Evolutionary conservation across 2,797 vertebrate species (phyloP).

Genomic region (Acanthis flammea): DNA sequence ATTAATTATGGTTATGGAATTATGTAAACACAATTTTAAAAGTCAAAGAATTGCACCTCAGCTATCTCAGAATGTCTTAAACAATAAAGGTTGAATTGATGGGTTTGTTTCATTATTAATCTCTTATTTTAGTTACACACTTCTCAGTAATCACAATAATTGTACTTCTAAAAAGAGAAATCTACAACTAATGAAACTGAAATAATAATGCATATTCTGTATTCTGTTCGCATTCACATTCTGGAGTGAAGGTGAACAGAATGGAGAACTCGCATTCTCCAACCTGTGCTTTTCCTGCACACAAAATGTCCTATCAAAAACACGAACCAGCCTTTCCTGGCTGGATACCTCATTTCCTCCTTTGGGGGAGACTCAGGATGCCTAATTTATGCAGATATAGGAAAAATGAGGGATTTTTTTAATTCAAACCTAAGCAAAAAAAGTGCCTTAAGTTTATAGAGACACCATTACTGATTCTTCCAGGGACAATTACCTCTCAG

Average conservation of each 20-base stretch:
- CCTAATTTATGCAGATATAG: not conserved
- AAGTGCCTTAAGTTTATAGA: not conserved
- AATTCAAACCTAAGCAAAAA: not conserved
- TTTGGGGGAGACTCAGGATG: not conserved
- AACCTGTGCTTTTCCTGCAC: not conserved
- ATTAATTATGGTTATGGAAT: not conserved
- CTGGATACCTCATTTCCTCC: not conserved
- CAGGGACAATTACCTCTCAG: conserved; percentile 81
- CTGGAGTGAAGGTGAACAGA: not conserved
- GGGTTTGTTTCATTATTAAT: not conserved
- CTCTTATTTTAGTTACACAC: not conserved
- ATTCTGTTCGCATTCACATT: not conserved
- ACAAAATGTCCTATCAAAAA: not conserved
- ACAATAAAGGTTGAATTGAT: not conserved
- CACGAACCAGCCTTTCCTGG: not conserved
- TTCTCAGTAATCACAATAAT: not conserved
- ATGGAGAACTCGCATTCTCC: not conserved
- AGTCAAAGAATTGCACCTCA: not conserved
- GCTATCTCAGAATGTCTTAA: not conserved
- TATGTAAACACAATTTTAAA: not conserved
- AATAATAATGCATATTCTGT: not conserved
- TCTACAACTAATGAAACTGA: not conserved
- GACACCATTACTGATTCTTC: not conserved
- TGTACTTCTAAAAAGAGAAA: not conserved
- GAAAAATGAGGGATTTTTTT: not conserved